Evolutionary conservation across 2,113 vertebrate species (phyloP), one percentile per base, ranked within the genome.

Genomic region (Sander lucioperca): DNA sequence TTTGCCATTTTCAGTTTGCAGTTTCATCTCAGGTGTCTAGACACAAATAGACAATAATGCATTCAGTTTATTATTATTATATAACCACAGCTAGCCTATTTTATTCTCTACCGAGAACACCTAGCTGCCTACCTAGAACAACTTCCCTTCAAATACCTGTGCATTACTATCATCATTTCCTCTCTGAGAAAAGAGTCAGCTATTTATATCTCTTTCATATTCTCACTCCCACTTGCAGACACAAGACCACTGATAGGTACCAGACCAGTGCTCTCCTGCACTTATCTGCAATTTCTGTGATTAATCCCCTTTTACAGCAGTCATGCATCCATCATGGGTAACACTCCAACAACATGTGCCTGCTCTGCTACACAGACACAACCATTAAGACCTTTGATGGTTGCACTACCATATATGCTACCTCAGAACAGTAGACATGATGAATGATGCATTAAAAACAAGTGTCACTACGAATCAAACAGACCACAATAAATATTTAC

Each of bases 231-330:
- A 81, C 82, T 89, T 88, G 68, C 85, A 89, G 71, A 90, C 81
- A 80, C 75, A 88, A 76, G 76, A 77, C 63, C 58, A 61, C 63
- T 87, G 83, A 91, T 85, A 76, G 80, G 81, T 89, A 93, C 90
- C 90, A 91, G 82, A 86, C 80, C 85, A 84, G 74, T 51, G 69
- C 77, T 91, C 89, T 88, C 86, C 79, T 76, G 86, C 84, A 93
- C 89, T 91, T 91, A 92, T 89, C 86, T 91, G 77, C 88, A 89
- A 92, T 92, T 92, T 91, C 83, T 65, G 74, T 77, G 79, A 90
- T 91, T 90, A 91, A 93, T 94, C 84, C 90, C 80, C 64, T 87
- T 93, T 86, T 86, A 88, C 91, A 83, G 80, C 82, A 84, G 90
- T 68, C 85, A 83, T 82, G 80, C 82, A 86, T 92, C 82, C 62